Base-by-base conservation (phyloP, 2,888 invertebrate genomes). In the Cryptus viduatorius region DNA sequence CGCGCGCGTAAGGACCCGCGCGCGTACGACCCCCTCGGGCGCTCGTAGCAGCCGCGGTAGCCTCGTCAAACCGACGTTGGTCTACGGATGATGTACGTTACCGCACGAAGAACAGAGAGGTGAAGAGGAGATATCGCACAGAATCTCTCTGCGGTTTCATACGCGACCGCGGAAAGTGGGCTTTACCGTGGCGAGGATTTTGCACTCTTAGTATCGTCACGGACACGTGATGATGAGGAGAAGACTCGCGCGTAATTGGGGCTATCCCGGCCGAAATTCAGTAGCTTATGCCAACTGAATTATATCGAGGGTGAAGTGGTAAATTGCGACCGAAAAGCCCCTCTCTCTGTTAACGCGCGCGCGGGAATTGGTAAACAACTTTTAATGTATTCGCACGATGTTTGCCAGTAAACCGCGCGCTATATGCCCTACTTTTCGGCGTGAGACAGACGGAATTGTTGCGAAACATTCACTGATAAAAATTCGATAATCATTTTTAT, bases 221-320 rank as follows among this genome's bases (percentile, higher is more conserved):
- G 59, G 44, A 73, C 37, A 46, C 67, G 77, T 64, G 79, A 67
- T 31, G 64, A 75, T 12, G 69, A 73, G 79, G 53, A 67, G 56
- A 12, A 12, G 56, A 56, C 56, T 68, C 69, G 59, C 67, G 84
- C 80, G 76, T 86, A 86, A 86, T 84, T 81, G 81, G 82, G 79
- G 73, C 69, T 78, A 86, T 48, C 69, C 72, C 73, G 69, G 48
- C 29, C 78, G 71, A 75, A 76, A 46, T 56, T 65, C 56, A 31
- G 68, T 44, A 42, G 37, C 61, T 68, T 48, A 56, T 48, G 86
- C 86, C 86, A 86, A 86, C 78, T 84, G 86, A 67, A 84, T 82
- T 80, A 81, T 81, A 84, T 82, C 72, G 86, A 84, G 80, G 80
- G 82, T 84, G 80, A 84, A 83, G 84, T 79, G 65, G 42, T 73